Conservation (phyloP, 2,797 vertebrate species). For the Sebastes steindachneri region DNA sequence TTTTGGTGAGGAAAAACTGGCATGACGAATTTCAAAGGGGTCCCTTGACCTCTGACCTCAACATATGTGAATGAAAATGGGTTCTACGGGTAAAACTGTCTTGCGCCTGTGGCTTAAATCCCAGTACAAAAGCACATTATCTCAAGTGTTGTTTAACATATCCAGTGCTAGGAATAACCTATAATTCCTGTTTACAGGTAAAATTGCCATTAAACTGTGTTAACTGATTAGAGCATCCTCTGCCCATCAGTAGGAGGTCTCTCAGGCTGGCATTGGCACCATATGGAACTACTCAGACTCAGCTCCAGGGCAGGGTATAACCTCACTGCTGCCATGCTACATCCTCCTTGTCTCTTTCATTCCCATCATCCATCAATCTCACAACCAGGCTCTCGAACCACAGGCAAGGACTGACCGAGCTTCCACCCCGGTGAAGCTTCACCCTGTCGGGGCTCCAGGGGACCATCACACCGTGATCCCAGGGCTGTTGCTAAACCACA, state of each 20-base stretch:
- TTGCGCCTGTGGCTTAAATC: background rate
- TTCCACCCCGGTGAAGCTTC: conserved; percentile 38
- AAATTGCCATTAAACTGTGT: background rate
- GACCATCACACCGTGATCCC: conserved; percentile 50
- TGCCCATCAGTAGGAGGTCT: conserved; percentile 6
- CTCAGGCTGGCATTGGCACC: conserved; percentile 11
- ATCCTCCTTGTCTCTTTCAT: conserved; percentile 61
- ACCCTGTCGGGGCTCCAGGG: conserved; percentile 17
- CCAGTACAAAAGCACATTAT: background rate
- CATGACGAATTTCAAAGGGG: no score
- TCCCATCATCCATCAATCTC: conserved; percentile 60
- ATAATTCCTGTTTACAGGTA: background rate
- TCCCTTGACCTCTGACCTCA: no score
- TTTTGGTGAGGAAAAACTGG: no score
- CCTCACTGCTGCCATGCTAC: conserved; percentile 29
- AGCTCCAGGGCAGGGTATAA: conserved; percentile 38
- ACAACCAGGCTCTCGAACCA: conserved; percentile 31
- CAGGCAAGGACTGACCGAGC: conserved; percentile 55
- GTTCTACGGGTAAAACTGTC: background rate
- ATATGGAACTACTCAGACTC: conserved; percentile 54
- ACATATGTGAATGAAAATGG: no score
- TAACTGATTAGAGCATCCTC: background rate
- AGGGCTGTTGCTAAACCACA: conserved; percentile 60
- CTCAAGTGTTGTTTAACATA: background rate
- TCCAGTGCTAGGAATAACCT: background rate